Evolutionary conservation across 2,797 vertebrate genomes (phyloP), one percentile per base, ranked within the genome.

Genomic region (Microhierax caerulescens): DNA sequence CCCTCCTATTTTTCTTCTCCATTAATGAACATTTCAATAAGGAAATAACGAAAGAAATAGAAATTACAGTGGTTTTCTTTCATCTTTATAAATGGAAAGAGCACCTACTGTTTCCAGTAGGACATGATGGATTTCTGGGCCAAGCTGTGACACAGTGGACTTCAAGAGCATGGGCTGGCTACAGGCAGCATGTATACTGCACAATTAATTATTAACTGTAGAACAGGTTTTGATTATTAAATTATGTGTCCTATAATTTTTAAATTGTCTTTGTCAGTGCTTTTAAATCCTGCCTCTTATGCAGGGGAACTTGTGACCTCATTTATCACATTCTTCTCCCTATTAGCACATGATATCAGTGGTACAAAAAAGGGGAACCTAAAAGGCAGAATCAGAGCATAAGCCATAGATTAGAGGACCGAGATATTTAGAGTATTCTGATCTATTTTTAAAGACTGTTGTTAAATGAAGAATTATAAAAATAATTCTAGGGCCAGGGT

Each of bases 151-250:
- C 61, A 56, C 47, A 65, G 39, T 82, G 74, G 63, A 82, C 36
- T 93, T 95, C 56, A 89, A 89, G 74, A 93, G 32, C 51, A 32
- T 39, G 18, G 60, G 24, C 54, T 95, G 68, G 70, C 67, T 89
- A 67, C 51, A 80, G 70, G 63, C 70, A 61, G 37, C n/a, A 13
- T 84, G 10, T 95, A 37, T 83, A 18, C 57, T 51, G n/a, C 67
- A 54, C 68, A 83, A 67, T 82, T 96, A 91, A 86, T 86, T 92
- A 37, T 88, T 84, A 78, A 72, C 56, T 60, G 34, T 59, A 9
- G 1, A 37, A 92, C 51, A 75, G 74, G 74, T 67, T 96, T 94
- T 85, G 65, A 83, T 96, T 94, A 93, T 92, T 95, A 95, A 93
- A 88, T 93, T 91, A 69, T 23, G 13, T 75, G 24, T 79, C 23